These are phyloP conservation scores for Holacanthus passer DNA, from an alignment of 2,113 vertebrate genomes.

Conservation along the genomic window DNA sequence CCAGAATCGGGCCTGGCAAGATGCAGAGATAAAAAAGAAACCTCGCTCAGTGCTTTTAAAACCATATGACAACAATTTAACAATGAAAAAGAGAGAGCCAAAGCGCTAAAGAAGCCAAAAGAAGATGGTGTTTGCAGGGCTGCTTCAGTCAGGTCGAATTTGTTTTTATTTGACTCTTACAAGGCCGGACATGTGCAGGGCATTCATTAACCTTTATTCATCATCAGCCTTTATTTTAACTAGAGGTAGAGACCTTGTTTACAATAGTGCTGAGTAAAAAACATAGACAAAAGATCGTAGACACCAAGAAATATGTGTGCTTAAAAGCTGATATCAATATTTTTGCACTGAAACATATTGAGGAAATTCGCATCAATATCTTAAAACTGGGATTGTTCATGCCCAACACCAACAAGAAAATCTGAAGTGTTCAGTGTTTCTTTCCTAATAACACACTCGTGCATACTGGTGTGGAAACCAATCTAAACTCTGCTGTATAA, in stretches of 20 bases:
- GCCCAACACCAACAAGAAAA: not conserved
- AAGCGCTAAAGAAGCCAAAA: constrained; percentile 10
- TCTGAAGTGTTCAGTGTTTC: constrained; percentile 8
- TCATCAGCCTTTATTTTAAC: no score
- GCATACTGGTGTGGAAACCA: constrained; percentile 11
- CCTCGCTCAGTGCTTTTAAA: constrained; percentile 34
- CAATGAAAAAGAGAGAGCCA: constrained; percentile 22
- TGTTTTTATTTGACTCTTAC: not conserved
- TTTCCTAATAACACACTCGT: constrained; percentile 11
- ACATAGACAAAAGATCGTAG: no score
- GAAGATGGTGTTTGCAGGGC: constrained; percentile 7
- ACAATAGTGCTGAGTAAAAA: no score
- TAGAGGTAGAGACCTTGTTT: no score
- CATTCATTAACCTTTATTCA: no score
- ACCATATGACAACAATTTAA: constrained; percentile 21
- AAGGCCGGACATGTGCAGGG: not conserved
- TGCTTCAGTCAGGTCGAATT: not conserved
- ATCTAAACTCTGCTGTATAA: constrained; percentile 32
- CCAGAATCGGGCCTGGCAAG: constrained; percentile 92
- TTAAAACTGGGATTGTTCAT: constrained; percentile 11
- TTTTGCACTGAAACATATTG: not conserved
- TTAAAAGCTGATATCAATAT: constrained; percentile 7
- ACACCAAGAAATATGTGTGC: constrained; percentile 11
- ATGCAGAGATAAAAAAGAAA: constrained; percentile 44
- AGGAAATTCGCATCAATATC: not conserved